Percentiles rank a stretch among this genome's conserved stretches.
These are phyloP conservation scores for Mimachlamys varia DNA, from an alignment of 2,888 invertebrate genomes.

Conservation along the genomic window DNA sequence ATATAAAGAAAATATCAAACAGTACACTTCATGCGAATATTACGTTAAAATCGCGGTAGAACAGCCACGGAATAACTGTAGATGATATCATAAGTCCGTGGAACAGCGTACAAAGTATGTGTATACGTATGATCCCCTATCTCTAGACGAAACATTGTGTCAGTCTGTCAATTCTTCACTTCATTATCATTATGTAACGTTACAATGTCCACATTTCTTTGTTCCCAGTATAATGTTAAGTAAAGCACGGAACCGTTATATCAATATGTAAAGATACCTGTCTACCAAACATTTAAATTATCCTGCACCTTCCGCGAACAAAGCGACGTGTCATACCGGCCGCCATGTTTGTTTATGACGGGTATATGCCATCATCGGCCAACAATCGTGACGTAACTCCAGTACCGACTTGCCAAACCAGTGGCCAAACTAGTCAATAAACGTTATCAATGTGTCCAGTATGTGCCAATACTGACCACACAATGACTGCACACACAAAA, in stretches of 20 bases:
- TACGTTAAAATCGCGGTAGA: no score
- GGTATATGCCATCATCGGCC: not conserved
- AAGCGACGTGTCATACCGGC: not conserved
- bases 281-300: not conserved
- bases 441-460: slow-evolving; percentile 24
- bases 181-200: not conserved
- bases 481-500: not conserved
- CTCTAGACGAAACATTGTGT: not conserved
- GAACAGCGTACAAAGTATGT: no score
- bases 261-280: not conserved
- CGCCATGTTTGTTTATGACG: not conserved
- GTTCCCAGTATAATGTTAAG: not conserved
- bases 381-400: not conserved
- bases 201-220: not conserved
- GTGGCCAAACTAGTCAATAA: slow-evolving; percentile 31
- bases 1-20: no score
- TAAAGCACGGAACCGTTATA: not conserved
- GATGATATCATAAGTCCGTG: no score
- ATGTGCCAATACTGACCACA: slow-evolving; percentile 1
- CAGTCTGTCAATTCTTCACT: not conserved
- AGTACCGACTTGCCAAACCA: not conserved
- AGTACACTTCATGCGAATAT: no score
- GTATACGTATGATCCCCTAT: no score
- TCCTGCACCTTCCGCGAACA: not conserved
- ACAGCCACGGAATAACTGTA: no score